These are phyloP conservation scores for Vulpes ferrilata DNA, from an alignment of 2,113 vertebrate genomes.

Conservation along the genomic window DNA sequence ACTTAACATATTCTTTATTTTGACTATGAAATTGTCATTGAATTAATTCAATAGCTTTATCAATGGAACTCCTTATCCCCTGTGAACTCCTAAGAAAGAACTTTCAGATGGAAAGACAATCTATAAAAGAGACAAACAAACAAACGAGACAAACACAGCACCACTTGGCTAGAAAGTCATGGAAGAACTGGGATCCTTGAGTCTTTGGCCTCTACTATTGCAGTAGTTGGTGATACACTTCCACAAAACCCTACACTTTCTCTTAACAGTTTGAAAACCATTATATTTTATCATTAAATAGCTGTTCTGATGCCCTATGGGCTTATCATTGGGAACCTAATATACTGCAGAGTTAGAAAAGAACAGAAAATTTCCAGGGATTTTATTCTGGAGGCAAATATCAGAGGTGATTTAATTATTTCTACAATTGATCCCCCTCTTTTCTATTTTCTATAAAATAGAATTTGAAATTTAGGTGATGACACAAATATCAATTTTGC, in stretches of 20 bases:
- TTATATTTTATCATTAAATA: background rate
- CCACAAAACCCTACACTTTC: background rate
- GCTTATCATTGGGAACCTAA: background rate
- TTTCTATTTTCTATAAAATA: constrained; percentile 11
- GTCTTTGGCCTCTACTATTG: background rate
- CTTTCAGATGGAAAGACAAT: background rate
- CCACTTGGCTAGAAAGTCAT: background rate
- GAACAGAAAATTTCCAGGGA: background rate
- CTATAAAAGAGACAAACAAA: background rate
- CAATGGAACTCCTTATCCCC: background rate
- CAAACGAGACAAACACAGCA: background rate
- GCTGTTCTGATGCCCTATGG: background rate
- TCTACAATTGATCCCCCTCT: background rate
- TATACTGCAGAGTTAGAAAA: background rate
- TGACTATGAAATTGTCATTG: background rate
- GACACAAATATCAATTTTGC: background rate
- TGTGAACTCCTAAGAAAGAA: background rate
- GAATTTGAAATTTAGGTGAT: constrained; percentile 51
- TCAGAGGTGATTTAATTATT: constrained; percentile 40
- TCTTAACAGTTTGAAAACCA: background rate
- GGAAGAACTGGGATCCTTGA: background rate
- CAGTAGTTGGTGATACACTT: background rate
- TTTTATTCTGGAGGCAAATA: constrained; percentile 24
- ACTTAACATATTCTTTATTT: background rate
- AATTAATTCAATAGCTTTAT: background rate